Percentiles rank a stretch among this genome's conserved stretches.
Conservation (phyloP, 2,888 invertebrate genomes). For the Trissoscelio sp. region DNA sequence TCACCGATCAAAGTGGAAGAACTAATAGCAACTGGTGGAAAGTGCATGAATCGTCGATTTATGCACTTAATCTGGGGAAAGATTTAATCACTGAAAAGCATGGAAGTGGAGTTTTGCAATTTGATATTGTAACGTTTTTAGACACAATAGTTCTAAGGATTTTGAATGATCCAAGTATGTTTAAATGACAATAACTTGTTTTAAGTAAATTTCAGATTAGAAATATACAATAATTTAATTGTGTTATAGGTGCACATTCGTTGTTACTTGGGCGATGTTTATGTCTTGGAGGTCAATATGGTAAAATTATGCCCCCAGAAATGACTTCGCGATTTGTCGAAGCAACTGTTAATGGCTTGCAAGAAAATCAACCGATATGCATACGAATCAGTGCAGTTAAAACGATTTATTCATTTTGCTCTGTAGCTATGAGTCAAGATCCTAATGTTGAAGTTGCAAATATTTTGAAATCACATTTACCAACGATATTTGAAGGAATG, state of each 20-base stretch:
- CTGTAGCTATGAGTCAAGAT: conserved; percentile 70
- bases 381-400: conserved; percentile 85
- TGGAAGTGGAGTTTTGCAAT: conserved; percentile 76
- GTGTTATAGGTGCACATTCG: conserved; percentile 81
- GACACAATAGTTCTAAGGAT: conserved; percentile 84
- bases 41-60: conserved; percentile 87
- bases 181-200: background rate
- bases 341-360: conserved; percentile 85
- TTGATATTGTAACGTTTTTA: conserved; percentile 81
- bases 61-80: conserved; percentile 86
- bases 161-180: conserved; percentile 81
- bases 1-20: conserved; percentile 84
- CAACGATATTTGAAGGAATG: conserved; percentile 79
- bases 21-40: conserved; percentile 86
- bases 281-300: conserved; percentile 85
- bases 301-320: conserved; percentile 84
- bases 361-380: conserved; percentile 84
- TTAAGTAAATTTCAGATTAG: too few species aligned
- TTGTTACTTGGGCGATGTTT: conserved; percentile 85
- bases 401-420: conserved; percentile 84
- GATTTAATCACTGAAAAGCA: conserved; percentile 83
- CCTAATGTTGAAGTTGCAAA: conserved; percentile 72
- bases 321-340: conserved; percentile 84
- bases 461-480: conserved; percentile 78
- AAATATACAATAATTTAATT: too few species aligned